Percentiles rank a stretch among this genome's conserved stretches.
phyloP scores from a whole-genome alignment of 2,888 invertebrate species.

The Machimus rusticus region DNA sequence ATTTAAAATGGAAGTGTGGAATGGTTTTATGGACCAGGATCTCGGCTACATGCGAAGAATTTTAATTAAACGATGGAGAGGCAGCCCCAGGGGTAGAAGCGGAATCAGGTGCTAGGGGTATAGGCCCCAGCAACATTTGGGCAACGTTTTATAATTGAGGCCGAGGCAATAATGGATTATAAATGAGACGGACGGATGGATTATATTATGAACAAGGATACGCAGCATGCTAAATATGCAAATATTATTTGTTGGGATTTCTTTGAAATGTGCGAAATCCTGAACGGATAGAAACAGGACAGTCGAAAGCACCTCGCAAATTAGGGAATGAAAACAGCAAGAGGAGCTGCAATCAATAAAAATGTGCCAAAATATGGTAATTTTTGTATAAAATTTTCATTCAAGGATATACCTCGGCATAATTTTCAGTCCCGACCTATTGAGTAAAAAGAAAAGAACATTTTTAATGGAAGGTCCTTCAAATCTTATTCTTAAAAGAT shows the following conservation, averaged over 20 bases:
- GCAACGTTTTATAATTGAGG: slow-evolving; percentile 33
- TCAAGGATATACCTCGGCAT: neutral
- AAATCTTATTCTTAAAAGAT: neutral
- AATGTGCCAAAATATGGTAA: slow-evolving; percentile 21
- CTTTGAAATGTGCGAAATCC: neutral
- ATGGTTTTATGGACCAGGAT: slow-evolving; percentile 35
- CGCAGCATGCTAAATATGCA: slow-evolving; percentile 20
- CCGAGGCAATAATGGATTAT: slow-evolving; percentile 36
- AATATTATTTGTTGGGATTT: slow-evolving; percentile 33
- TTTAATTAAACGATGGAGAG: slow-evolving; percentile 38
- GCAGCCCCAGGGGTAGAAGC: neutral
- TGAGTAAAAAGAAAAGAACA: neutral
- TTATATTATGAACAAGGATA: slow-evolving; percentile 18
- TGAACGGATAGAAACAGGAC: neutral
- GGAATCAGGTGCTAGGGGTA: slow-evolving; percentile 25
- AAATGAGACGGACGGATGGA: slow-evolving; percentile 36
- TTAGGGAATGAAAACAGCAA: neutral
- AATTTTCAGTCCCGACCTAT: neutral
- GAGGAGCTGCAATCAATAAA: slow-evolving; percentile 20
- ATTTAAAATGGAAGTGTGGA: slow-evolving; percentile 37
- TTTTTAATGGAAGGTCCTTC: neutral
- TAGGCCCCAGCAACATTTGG: slow-evolving; percentile 27
- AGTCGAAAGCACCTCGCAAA: neutral
- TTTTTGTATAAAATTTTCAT: slow-evolving; percentile 9
- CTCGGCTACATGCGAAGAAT: slow-evolving; percentile 28